Base-by-base conservation (phyloP, 1,140 invertebrate genomes). In the Drosophila littoralis region DNA sequence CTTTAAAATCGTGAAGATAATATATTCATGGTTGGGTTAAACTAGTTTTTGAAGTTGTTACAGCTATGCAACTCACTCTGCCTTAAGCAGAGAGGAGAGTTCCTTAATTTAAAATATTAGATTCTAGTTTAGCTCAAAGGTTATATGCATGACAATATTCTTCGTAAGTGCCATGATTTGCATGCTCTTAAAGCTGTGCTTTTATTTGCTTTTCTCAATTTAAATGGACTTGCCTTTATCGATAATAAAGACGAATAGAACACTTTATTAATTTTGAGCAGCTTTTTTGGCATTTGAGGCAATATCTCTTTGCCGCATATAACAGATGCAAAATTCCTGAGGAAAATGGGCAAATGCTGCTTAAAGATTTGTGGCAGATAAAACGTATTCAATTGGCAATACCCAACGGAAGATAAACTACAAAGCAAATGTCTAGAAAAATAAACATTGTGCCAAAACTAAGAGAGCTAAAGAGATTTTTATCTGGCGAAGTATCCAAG, bases 391-490 rank as follows among this genome's bases (percentile, higher is more conserved):
- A 63, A 63, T 50, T 38, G 36, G 46, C 46, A 59, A 42, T 13
- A 15, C 38, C 28, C 36, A 65, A 52, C 13, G 36, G 12, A 32
- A 13, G 43, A 67, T 32, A 59, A 68, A 59, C 36, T 50, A 68
- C 64, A 48, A 66, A 66, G 52, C 17, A 43, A 57, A 55, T 10
- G 15, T 36, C 36, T 38, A 10, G 51, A 8, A 12, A 48, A 59
- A 67, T 17, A 48, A 58, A 55, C 32, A 64, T 43, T 35, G 28
- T 43, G 12, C 38, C 32, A 42, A n/a, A 17, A 45, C 13, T 13
- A 46, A 58, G 15, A 45, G 15, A 58, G 9, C 65, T 42, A 50
- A 40, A 59, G n/a, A 67, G 54, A 51, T 68, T 43, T 52, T 42
- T n/a, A 42, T 57, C 38, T 55, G 7, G 17, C 3, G 2, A 55